Conservation (phyloP, 2,113 vertebrate species). For the Tursiops truncatus region DNA sequence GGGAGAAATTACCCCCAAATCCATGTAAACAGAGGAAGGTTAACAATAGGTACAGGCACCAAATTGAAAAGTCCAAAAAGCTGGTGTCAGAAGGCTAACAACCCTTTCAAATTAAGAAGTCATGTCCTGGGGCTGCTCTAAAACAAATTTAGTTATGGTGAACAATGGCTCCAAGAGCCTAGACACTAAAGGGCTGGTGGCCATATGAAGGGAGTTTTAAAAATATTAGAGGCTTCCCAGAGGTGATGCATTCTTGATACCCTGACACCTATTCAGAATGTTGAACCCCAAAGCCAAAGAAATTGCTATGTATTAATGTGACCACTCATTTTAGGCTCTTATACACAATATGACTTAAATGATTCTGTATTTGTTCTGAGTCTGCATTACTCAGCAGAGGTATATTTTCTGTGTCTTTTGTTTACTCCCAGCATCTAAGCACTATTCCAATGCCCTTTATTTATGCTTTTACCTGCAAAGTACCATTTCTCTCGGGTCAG, state of each 20-base stretch:
- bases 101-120: not conserved
- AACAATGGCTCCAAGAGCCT: not conserved
- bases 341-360: not conserved
- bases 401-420: not conserved
- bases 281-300: not conserved
- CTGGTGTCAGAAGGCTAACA: not conserved
- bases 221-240: not conserved
- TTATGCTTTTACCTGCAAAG: not conserved
- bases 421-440: not conserved
- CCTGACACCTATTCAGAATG: not conserved
- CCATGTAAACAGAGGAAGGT: not conserved
- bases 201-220: not conserved
- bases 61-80: not conserved
- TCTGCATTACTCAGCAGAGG: not conserved
- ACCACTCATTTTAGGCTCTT: not conserved
- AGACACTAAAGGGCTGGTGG: not conserved
- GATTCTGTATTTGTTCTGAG: not conserved
- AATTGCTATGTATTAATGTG: not conserved
- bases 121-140: not conserved
- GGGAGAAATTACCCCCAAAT: conserved; percentile 16
- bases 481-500: not conserved
- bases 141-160: not conserved
- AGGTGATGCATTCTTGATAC: not conserved
- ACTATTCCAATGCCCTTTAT: not conserved
- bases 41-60: not conserved